A percentile compares a stretch with the other conserved stretches of the same genome.
Evolutionary conservation across 2,888 invertebrate species (phyloP).

Genomic region (Diaperis boleti): DNA sequence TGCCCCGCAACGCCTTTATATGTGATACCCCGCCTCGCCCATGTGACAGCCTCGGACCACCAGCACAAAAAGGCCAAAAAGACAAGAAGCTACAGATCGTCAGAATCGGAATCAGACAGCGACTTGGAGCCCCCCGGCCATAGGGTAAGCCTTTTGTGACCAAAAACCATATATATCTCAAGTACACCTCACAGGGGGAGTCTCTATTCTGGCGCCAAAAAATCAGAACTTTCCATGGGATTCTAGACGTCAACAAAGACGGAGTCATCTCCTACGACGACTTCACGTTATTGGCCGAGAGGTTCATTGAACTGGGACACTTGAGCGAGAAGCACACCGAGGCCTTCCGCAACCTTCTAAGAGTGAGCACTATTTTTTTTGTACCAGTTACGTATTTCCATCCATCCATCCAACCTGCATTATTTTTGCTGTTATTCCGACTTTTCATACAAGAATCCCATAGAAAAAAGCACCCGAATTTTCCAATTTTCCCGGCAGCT

Average conservation of each 20-base stretch:
- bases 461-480: too few species aligned
- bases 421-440: too few species aligned
- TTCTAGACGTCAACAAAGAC: slow-evolving; percentile 87
- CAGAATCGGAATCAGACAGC: slow-evolving; percentile 70
- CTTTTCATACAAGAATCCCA: too few species aligned
- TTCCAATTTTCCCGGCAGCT: too few species aligned
- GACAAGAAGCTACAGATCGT: slow-evolving; percentile 33
- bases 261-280: slow-evolving; percentile 88
- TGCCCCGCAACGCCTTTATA: too few species aligned
- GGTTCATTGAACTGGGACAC: slow-evolving; percentile 83
- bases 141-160: slow-evolving; percentile 49
- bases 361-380: slow-evolving; percentile 68
- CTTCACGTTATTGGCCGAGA: slow-evolving; percentile 78
- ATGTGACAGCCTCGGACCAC: slow-evolving; percentile 9
- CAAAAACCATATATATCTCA: neutral
- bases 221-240: slow-evolving; percentile 86
- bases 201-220: slow-evolving; percentile 85
- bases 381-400: too few species aligned
- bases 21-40: neutral
- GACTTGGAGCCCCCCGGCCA: slow-evolving; percentile 70
- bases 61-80: slow-evolving; percentile 10
- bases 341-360: slow-evolving; percentile 79
- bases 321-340: slow-evolving; percentile 74
- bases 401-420: too few species aligned
- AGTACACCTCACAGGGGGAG: slow-evolving; percentile 66